Conservation (phyloP, 2,888 invertebrate genomes). For the Tipula vernalis region DNA sequence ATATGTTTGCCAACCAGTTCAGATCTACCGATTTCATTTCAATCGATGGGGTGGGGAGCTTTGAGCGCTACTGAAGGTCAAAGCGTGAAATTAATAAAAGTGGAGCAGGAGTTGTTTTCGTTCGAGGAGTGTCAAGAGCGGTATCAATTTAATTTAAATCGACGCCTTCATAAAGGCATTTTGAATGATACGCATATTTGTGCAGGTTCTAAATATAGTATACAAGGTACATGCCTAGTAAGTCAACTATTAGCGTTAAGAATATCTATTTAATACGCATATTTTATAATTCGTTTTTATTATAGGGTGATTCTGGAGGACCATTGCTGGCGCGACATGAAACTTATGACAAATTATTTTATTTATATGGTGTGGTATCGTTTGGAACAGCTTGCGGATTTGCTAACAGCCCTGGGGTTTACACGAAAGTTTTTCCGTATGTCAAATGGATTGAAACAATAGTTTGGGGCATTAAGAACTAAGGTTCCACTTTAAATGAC, state of each 20-base stretch:
- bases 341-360: not conserved
- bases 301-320: not conserved
- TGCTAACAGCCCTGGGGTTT: conserved; percentile 41
- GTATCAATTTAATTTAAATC: conserved; percentile 16
- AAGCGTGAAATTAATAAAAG: not conserved
- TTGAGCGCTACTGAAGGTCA: conserved; percentile 21
- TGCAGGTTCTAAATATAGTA: conserved; percentile 36
- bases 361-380: conserved; percentile 36
- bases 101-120: not conserved
- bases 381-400: conserved; percentile 36
- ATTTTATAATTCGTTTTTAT: not conserved
- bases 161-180: conserved; percentile 33
- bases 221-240: conserved; percentile 38
- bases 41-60: conserved; percentile 40
- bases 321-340: not conserved
- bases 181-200: conserved; percentile 39
- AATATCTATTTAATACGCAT: not conserved
- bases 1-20: conserved; percentile 32
- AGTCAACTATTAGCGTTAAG: not conserved
- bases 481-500: no score
- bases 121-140: conserved; percentile 27
- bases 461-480: conserved; percentile 35
- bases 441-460: conserved; percentile 45
- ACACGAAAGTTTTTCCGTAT: conserved; percentile 42
- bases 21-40: conserved; percentile 7